phyloP scores from a whole-genome alignment of 2,888 invertebrate genomes.

The Masnerella sp. region DNA sequence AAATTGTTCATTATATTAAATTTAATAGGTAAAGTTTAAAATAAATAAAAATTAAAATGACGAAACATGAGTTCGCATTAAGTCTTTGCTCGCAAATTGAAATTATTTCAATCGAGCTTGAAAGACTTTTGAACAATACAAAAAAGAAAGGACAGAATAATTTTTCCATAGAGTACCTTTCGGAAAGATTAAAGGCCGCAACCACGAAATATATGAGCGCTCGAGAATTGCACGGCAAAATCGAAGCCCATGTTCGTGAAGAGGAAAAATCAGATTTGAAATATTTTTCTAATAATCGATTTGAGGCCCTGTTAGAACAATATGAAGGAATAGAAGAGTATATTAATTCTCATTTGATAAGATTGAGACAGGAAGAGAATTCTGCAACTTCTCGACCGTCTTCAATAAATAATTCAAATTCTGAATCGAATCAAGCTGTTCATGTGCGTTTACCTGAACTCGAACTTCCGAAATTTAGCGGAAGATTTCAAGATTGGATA shows the following conservation, averaged over 20 bases:
- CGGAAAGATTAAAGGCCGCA: background rate
- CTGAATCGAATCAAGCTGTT: too few relatives aligned
- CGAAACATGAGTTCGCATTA: background rate
- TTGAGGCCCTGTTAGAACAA: background rate
- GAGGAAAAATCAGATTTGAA: background rate
- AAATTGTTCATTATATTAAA: too few relatives aligned
- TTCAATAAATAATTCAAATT: too few relatives aligned
- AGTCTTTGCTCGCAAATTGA: background rate
- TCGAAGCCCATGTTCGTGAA: background rate
- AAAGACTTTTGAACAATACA: background rate
- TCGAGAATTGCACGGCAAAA: background rate
- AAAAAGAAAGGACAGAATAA: background rate
- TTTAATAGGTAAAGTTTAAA: background rate
- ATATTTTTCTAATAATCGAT: background rate
- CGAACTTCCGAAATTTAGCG: too few relatives aligned
- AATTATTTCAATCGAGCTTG: background rate
- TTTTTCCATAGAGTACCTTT: background rate
- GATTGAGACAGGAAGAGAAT: too few relatives aligned
- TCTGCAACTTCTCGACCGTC: too few relatives aligned
- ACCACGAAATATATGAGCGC: background rate
- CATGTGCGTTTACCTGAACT: too few relatives aligned
- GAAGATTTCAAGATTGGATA: too few relatives aligned
- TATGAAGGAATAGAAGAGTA: background rate
- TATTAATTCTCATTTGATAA: background rate
- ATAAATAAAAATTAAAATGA: background rate